phyloP scores from a whole-genome alignment of 1,140 invertebrate species.

The Teleogryllus occipitalis region DNA sequence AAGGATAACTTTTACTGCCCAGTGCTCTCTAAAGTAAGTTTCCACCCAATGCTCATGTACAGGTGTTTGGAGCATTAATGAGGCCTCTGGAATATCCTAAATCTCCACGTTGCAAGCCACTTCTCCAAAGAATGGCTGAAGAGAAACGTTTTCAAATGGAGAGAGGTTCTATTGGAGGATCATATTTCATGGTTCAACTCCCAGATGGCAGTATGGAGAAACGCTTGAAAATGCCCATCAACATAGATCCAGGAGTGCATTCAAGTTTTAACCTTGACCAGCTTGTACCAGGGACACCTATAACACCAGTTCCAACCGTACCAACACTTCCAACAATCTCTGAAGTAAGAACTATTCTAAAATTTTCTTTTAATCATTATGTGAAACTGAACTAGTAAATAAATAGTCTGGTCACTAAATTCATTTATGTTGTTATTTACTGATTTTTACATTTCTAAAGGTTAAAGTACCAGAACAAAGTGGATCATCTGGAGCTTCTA shows the following conservation, averaged over 20 bases:
- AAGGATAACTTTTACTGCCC: too few species aligned
- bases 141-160: constrained; percentile 84
- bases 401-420: too few species aligned
- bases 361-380: neutral
- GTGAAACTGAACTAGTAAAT: neutral
- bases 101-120: constrained; percentile 52
- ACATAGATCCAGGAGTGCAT: constrained; percentile 87
- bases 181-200: constrained; percentile 82
- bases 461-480: constrained; percentile 58
- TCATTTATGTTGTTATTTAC: neutral
- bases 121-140: constrained; percentile 83
- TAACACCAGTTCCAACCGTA: constrained; percentile 64
- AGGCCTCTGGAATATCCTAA: constrained; percentile 77
- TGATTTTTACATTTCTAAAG: neutral
- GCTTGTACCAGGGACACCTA: constrained; percentile 52
- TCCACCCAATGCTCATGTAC: constrained; percentile 8
- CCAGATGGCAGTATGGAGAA: constrained; percentile 84
- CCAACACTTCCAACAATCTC: constrained; percentile 69
- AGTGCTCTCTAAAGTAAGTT: neutral
- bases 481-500: constrained; percentile 43
- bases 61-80: constrained; percentile 89
- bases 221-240: constrained; percentile 69
- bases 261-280: constrained; percentile 82
- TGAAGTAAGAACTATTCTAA: constrained; percentile 37
- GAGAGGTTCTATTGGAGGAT: constrained; percentile 74